Conservation (phyloP, 2,113 vertebrate genomes). For the Aldabrachelys gigantea region DNA sequence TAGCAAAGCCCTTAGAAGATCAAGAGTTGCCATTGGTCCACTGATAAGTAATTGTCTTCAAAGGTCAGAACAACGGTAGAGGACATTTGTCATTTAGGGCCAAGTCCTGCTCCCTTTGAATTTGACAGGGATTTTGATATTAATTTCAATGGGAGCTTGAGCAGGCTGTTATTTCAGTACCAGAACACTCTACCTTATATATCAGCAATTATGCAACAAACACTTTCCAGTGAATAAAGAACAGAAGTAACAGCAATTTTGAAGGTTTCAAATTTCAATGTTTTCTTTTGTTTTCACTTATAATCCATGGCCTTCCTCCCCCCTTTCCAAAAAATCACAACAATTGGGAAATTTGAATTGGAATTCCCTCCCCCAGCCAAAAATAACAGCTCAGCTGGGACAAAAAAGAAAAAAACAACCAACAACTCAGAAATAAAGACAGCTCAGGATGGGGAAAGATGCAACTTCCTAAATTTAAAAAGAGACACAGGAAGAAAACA, state of each 20-base stretch:
- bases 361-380: conserved; percentile 13
- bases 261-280: conserved; percentile 5
- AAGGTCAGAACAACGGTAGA: conserved; percentile 41
- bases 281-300: conserved; percentile 37
- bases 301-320: background rate
- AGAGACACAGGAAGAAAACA: conserved; percentile 42
- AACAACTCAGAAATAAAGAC: conserved; percentile 52
- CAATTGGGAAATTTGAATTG: conserved; percentile 13
- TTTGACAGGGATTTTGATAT: background rate
- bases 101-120: background rate
- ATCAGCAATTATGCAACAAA: conserved; percentile 34
- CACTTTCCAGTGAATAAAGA: conserved; percentile 29
- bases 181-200: conserved; percentile 15
- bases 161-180: conserved; percentile 14
- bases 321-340: conserved; percentile 9
- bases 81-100: conserved; percentile 2
- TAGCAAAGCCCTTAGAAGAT: background rate
- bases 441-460: conserved; percentile 36
- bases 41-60: conserved; percentile 40
- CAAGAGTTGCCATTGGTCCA: background rate
- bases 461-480: conserved; percentile 62
- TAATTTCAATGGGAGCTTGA: conserved; percentile 34
- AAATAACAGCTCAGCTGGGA: conserved; percentile 62
- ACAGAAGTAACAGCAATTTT: conserved; percentile 23
- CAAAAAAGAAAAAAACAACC: background rate